A percentile compares a stretch with the other conserved stretches of the same genome.
These are phyloP conservation scores for Dendrolimus houi DNA, from an alignment of 2,888 invertebrate species.

Conservation along the genomic window DNA sequence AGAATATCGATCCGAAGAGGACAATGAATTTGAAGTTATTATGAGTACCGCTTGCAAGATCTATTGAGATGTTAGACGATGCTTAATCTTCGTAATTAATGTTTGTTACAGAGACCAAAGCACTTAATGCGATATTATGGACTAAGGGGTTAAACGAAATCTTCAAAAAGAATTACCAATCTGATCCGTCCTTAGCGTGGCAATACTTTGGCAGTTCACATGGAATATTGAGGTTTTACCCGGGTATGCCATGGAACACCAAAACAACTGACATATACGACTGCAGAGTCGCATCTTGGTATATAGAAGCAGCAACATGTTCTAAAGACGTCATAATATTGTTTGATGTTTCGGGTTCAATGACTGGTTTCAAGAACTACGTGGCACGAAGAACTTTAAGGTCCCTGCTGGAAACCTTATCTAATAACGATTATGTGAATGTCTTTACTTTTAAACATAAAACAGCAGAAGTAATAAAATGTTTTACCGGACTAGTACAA, in stretches of 20 bases:
- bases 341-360: conserved; percentile 96
- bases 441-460: conserved; percentile 88
- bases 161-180: conserved; percentile 89
- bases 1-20: no score
- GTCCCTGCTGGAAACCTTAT: conserved; percentile 94
- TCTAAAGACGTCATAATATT: conserved; percentile 98
- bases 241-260: conserved; percentile 83
- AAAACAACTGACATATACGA: conserved; percentile 86
- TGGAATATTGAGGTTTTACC: conserved; percentile 95
- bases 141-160: conserved; percentile 89
- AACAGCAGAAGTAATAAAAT: conserved; percentile 85
- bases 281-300: conserved; percentile 95
- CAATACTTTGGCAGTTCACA: conserved; percentile 98
- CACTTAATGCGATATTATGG: conserved; percentile 84
- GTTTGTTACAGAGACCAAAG: conserved; percentile 46
- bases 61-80: no score
- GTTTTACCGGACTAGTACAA: conserved; percentile 91
- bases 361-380: conserved; percentile 89
- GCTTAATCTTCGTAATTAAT: background rate
- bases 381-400: conserved; percentile 91
- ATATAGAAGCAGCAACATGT: conserved; percentile 97
- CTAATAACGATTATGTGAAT: conserved; percentile 98
- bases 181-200: conserved; percentile 95
- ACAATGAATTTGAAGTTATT: no score
- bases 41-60: no score